A percentile compares a stretch with the other conserved stretches of the same genome.
phyloP scores from a whole-genome alignment of 2,888 invertebrate species.

The Drosophila suboccidentalis region DNA sequence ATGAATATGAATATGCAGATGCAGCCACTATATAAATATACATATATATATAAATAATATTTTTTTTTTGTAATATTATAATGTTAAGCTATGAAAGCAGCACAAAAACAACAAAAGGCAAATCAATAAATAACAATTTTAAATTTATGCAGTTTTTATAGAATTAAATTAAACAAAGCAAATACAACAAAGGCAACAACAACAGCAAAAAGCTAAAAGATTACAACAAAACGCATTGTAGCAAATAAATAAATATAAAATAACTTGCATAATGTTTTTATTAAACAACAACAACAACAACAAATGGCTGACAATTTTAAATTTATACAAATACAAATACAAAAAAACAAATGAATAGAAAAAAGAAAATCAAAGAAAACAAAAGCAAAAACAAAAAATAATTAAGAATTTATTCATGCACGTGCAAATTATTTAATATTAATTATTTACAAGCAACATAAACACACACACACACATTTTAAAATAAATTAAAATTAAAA shows the following conservation, averaged over 20 bases:
- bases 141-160: constrained; percentile 75
- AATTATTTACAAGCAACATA: constrained; percentile 50
- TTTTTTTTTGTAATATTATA: constrained; percentile 52
- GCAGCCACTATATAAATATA: constrained; percentile 22
- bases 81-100: constrained; percentile 50
- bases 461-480: constrained; percentile 21
- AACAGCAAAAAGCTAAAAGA: constrained; percentile 30
- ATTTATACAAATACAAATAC: constrained; percentile 61
- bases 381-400: constrained; percentile 38
- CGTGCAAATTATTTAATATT: constrained; percentile 70
- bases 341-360: constrained; percentile 35
- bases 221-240: constrained; percentile 29
- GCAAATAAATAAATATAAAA: constrained; percentile 30
- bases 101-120: constrained; percentile 18
- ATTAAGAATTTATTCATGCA: constrained; percentile 78
- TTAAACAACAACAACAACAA: constrained; percentile 52
- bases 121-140: constrained; percentile 60
- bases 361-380: constrained; percentile 16
- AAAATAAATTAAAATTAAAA: constrained; percentile 21
- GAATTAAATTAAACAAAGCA: constrained; percentile 44
- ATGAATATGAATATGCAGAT: constrained; percentile 14
- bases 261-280: constrained; percentile 71
- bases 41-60: constrained; percentile 10
- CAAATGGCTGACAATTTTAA: constrained; percentile 78
- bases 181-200: constrained; percentile 21